Percentiles rank a stretch among this genome's conserved stretches.
These are phyloP conservation scores for Euura lappo DNA, from an alignment of 1,140 invertebrate species.

Conservation along the genomic window DNA sequence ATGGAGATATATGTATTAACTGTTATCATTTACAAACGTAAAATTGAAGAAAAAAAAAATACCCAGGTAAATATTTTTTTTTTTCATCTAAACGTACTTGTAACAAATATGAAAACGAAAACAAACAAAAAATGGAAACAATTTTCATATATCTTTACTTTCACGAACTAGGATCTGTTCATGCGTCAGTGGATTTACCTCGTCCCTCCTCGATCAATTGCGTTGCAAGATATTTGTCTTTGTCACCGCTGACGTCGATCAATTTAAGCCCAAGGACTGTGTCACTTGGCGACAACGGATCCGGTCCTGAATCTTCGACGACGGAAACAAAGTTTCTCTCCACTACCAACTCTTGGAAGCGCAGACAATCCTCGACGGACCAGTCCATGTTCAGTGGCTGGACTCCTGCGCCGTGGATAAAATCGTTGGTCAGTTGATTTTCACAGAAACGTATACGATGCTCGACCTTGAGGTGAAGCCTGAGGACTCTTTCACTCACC, in stretches of 20 bases:
- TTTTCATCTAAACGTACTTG: no score
- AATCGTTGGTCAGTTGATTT: no score
- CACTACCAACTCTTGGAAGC: slow-evolving; percentile 66
- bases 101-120: no score
- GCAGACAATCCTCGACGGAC: slow-evolving; percentile 63
- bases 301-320: slow-evolving; percentile 58
- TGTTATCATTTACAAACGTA: no score
- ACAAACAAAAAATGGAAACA: no score
- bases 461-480: no score
- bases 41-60: no score
- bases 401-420: slow-evolving; percentile 53
- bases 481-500: slow-evolving; percentile 47
- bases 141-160: no score
- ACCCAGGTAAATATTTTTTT: no score
- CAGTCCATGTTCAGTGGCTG: slow-evolving; percentile 64
- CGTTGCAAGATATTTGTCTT: slow-evolving; percentile 62
- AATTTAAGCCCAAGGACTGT: slow-evolving; percentile 62
- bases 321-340: slow-evolving; percentile 63
- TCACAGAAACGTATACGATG: no score
- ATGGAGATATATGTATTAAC: no score
- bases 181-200: slow-evolving; percentile 35
- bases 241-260: slow-evolving; percentile 60
- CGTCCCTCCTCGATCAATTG: slow-evolving; percentile 60
- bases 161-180: neutral
- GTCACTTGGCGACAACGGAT: slow-evolving; percentile 57